Evolutionary conservation across 2,797 vertebrate genomes (phyloP).

Genomic region (Sphenodon punctatus): DNA sequence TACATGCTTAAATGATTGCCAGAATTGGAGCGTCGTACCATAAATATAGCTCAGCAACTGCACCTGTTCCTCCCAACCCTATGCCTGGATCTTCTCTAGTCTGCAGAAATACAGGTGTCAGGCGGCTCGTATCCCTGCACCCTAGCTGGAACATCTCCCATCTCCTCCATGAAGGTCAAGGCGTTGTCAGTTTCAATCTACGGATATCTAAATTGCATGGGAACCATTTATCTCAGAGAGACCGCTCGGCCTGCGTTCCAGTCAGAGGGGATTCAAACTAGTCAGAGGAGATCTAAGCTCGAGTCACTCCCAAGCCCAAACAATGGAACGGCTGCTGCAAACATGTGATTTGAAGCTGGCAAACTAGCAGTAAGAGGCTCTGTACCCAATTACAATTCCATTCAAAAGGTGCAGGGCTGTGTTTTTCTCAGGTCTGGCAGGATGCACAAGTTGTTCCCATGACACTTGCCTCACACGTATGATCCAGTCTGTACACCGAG

Average conservation of each 20-base stretch:
- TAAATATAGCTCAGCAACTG: too few species aligned
- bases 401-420: accelerated
- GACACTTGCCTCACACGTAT: constrained; percentile 91
- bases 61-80: background rate
- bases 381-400: background rate
- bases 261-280: too few species aligned
- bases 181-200: background rate
- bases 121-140: background rate
- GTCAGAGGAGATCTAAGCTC: background rate
- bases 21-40: too few species aligned
- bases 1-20: too few species aligned
- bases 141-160: background rate
- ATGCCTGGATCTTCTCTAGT: background rate
- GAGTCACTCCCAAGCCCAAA: background rate
- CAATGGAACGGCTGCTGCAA: accelerated
- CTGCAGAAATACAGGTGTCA: background rate
- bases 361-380: background rate
- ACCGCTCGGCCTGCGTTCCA: background rate
- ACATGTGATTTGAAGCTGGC: accelerated
- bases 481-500: constrained; percentile 95
- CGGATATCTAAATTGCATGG: background rate
- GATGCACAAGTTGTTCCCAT: background rate
- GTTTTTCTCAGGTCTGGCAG: background rate
- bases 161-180: background rate
- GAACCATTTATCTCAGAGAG: background rate